Evolutionary conservation across 2,797 vertebrate genomes (phyloP).

Genomic region (Chaunax sp.): DNA sequence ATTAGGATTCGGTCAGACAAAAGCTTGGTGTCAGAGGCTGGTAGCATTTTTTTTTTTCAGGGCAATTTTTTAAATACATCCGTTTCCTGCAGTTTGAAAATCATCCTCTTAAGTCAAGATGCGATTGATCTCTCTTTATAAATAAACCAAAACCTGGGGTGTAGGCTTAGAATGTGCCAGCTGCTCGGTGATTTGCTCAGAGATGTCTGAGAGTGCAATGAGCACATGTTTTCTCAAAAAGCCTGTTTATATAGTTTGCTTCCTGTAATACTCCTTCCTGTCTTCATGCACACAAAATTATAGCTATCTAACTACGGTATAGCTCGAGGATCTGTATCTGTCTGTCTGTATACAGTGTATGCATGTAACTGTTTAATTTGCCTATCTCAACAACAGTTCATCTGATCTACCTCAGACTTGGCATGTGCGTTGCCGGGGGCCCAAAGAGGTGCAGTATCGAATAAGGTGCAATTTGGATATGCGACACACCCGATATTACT

Average conservation of each 20-base stretch:
- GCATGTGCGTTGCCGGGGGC: no score
- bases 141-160: constrained; percentile 47
- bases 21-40: constrained; percentile 11
- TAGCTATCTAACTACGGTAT: no score
- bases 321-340: no score
- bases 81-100: constrained; percentile 32
- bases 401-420: no score
- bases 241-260: constrained; percentile 18
- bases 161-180: constrained; percentile 39
- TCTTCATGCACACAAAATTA: background rate
- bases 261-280: background rate
- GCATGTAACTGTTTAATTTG: no score
- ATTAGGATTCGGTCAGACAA: constrained; percentile 43
- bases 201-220: constrained; percentile 28
- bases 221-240: constrained; percentile 13
- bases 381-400: no score
- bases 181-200: constrained; percentile 33
- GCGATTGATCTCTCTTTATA: constrained; percentile 38
- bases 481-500: no score
- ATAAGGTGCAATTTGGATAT: no score
- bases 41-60: background rate
- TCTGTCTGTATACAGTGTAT: no score
- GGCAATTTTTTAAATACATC: constrained; percentile 18
- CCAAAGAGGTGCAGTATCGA: no score
- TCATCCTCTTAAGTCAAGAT: constrained; percentile 36